Base-by-base conservation (phyloP, 2,888 invertebrate genomes). In the Pandemis corylana region DNA sequence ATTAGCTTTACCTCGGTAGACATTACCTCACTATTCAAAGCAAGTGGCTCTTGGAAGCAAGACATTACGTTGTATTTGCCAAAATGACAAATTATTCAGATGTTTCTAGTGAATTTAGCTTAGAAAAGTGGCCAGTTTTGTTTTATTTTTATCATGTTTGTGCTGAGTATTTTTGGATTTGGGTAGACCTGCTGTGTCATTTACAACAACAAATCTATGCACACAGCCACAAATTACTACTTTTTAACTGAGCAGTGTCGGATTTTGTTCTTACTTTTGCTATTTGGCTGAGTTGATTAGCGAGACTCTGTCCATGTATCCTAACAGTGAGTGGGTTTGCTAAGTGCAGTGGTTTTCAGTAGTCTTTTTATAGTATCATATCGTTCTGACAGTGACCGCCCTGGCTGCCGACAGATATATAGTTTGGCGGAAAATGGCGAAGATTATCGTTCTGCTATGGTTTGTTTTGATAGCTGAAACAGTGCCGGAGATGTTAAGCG, bases 121-220 rank as follows among this genome's bases (percentile, higher is more conserved):
- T 71, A 36, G 64, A 71, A 71, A 28, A 65, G 56, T 71, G 71
- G 71, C 44, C 65, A 3, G 46, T 46, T 20, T 56, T 65, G 53
- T 9, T n/a, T n/a, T n/a, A n/a, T n/a, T n/a, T n/a, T n/a, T 3
- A 12, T 80, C 7, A 83, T 89, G 42, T 89, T 90, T 78, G 74
- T 87, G 3, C 77, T 84, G 28, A 87, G 89, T 51, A 73, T 90
- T 0, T 77, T 89, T 2, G 93, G 91, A 0, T 92, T 93, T 76
- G 76, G 93, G 63, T 80, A 95, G 78, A 89, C 94, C 75, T 90
- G 92, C 83, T 77, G 93, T 82, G 84, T 95, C 80, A 84, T 93
- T 71, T 91, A 89, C 79, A 85, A 81, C 63, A 91, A 92, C 76
- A 90, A 81, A 68, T 87, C 85, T 20, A 90, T 92, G 92, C 92